Conservation (phyloP, 1,140 invertebrate genomes). For the Oncopodura yosiiana region DNA sequence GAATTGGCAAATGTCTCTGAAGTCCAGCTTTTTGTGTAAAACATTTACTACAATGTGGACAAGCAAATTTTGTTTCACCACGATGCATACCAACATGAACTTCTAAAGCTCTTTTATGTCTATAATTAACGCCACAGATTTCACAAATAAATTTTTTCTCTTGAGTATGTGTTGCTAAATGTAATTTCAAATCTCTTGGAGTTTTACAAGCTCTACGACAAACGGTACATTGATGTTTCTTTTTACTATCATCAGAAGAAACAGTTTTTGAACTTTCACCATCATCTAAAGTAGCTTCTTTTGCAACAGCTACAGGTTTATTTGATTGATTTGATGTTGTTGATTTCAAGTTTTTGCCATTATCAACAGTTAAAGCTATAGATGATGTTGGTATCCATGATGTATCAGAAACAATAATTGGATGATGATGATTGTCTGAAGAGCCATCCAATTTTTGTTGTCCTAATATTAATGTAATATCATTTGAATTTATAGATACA, state of each 20-base stretch:
- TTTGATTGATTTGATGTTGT: too few relatives aligned
- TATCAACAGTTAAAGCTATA: too few relatives aligned
- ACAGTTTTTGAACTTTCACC: neutral
- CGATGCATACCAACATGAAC: slow-evolving; percentile 57
- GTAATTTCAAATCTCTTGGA: slow-evolving; percentile 40
- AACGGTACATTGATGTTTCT: slow-evolving; percentile 38
- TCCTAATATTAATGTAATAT: too few relatives aligned
- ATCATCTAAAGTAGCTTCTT: neutral
- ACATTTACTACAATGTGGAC: slow-evolving; percentile 63
- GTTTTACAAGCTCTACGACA: slow-evolving; percentile 42
- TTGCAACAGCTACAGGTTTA: too few relatives aligned
- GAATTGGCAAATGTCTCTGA: slow-evolving; percentile 54
- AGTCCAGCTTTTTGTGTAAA: slow-evolving; percentile 59
- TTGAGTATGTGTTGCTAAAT: slow-evolving; percentile 42
- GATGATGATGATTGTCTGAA: too few relatives aligned
- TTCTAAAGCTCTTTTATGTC: slow-evolving; percentile 53
- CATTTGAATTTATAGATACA: too few relatives aligned
- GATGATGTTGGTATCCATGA: too few relatives aligned
- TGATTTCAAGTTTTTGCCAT: too few relatives aligned
- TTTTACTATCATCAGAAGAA: neutral
- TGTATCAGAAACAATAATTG: too few relatives aligned
- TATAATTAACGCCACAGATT: slow-evolving; percentile 53
- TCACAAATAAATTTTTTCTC: slow-evolving; percentile 47
- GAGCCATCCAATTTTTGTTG: too few relatives aligned
- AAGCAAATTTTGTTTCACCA: slow-evolving; percentile 59